A percentile compares a stretch with the other conserved stretches of the same genome.
phyloP scores from a whole-genome alignment of 2,888 invertebrate species.

The Bimastos eiseni region DNA sequence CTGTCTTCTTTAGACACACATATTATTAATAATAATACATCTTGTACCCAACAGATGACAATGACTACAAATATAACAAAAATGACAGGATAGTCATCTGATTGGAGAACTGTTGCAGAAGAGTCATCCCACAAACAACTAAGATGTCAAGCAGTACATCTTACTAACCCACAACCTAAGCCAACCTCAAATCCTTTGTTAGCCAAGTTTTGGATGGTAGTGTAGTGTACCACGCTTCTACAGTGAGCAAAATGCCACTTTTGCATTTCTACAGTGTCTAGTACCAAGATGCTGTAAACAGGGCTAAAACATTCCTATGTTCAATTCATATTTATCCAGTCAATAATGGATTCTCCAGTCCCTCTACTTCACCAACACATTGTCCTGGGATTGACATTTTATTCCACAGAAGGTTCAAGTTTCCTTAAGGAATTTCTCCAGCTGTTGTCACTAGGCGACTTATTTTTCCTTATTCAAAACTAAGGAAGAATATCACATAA shows the following conservation, averaged over 20 bases:
- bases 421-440: background rate
- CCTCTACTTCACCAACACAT: background rate
- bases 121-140: background rate
- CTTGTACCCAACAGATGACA: background rate
- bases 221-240: background rate
- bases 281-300: background rate
- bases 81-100: background rate
- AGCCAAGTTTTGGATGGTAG: background rate
- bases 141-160: background rate
- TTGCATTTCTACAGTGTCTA: background rate
- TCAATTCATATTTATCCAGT: background rate
- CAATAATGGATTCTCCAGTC: background rate
- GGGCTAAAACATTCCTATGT: background rate
- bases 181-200: background rate
- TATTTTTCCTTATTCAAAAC: background rate
- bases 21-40: too few species aligned
- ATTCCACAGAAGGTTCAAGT: background rate
- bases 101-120: background rate
- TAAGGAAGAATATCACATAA: background rate
- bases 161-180: background rate
- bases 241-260: background rate
- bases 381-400: background rate
- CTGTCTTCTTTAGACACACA: too few species aligned
- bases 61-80: background rate
- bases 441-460: constrained; percentile 6